Conservation (phyloP, 2,888 invertebrate genomes). For the Drosophila ochracea region DNA sequence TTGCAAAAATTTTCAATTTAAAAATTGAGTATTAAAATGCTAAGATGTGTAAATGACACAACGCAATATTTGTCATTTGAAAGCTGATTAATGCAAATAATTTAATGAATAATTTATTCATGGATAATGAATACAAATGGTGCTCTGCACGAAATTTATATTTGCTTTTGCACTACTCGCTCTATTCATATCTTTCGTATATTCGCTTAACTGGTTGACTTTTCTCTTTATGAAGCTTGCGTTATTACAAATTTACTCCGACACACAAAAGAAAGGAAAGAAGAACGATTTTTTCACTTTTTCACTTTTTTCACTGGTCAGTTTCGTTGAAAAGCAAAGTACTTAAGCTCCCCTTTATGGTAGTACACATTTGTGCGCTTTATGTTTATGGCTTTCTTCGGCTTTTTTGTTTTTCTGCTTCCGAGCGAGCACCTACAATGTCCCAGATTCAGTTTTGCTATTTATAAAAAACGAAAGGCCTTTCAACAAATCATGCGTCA, state of each 20-base stretch:
- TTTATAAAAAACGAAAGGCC: conserved; percentile 66
- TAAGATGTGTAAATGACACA: not conserved
- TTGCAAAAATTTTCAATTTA: not conserved
- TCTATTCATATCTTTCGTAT: not conserved
- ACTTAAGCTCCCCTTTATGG: conserved; percentile 34
- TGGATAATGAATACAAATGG: not conserved
- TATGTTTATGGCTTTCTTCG: conserved; percentile 28
- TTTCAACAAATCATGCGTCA: conserved; percentile 80
- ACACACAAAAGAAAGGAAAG: conserved; percentile 2
- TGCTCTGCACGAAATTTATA: not conserved
- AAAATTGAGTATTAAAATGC: not conserved
- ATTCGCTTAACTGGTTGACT: conserved; percentile 6
- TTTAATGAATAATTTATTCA: not conserved
- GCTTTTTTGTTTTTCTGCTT: conserved; percentile 1
- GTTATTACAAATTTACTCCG: conserved; percentile 8
- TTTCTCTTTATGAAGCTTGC: conserved; percentile 9
- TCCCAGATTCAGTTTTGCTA: conserved; percentile 57
- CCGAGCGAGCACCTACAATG: conserved; percentile 43
- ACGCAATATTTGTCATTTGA: not conserved
- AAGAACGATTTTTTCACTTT: conserved; percentile 6
- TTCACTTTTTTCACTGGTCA: conserved; percentile 17
- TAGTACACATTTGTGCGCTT: conserved; percentile 19
- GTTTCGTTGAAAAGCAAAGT: conserved; percentile 30
- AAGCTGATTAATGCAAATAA: not conserved
- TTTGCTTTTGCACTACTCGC: not conserved